phyloP scores from a whole-genome alignment of 2,797 vertebrate genomes.

The Lerista edwardsae region DNA sequence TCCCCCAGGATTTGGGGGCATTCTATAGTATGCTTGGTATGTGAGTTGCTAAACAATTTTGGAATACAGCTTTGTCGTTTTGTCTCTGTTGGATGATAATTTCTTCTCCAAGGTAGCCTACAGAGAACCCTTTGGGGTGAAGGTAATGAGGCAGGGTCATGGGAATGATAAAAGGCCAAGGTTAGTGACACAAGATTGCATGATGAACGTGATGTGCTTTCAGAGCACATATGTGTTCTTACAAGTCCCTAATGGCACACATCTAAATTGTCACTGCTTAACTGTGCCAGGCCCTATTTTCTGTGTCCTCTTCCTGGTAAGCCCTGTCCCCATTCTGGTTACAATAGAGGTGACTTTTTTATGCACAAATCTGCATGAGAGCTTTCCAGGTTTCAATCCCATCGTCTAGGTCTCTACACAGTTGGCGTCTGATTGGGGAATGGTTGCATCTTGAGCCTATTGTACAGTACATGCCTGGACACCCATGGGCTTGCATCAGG shows the following conservation, averaged over 20 bases:
- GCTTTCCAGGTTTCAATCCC: not conserved
- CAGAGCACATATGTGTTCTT: not conserved
- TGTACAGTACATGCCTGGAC: too few relatives aligned
- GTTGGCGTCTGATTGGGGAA: too few relatives aligned
- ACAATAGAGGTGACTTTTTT: not conserved
- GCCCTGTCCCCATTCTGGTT: not conserved
- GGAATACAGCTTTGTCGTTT: slow-evolving; percentile 46
- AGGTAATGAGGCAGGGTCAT: not conserved
- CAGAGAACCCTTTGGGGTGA: slow-evolving; percentile 27
- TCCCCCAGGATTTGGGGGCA: slow-evolving; percentile 69
- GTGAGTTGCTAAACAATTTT: slow-evolving; percentile 68
- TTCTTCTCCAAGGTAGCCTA: slow-evolving; percentile 40
- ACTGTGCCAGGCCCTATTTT: not conserved
- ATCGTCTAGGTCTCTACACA: not conserved
- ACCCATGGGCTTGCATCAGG: too few relatives aligned
- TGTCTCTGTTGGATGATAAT: slow-evolving; percentile 52
- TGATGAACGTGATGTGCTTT: not conserved
- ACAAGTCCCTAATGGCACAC: not conserved
- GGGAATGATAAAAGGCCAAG: not conserved
- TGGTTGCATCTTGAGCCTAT: too few relatives aligned
- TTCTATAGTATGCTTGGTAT: slow-evolving; percentile 69
- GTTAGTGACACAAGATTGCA: not conserved
- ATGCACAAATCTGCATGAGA: not conserved
- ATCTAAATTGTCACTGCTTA: not conserved
- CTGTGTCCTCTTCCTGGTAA: not conserved